Base-by-base conservation (phyloP, 64 coral and sea anemone genomes). In the Pocillopora verrucosa region DNA sequence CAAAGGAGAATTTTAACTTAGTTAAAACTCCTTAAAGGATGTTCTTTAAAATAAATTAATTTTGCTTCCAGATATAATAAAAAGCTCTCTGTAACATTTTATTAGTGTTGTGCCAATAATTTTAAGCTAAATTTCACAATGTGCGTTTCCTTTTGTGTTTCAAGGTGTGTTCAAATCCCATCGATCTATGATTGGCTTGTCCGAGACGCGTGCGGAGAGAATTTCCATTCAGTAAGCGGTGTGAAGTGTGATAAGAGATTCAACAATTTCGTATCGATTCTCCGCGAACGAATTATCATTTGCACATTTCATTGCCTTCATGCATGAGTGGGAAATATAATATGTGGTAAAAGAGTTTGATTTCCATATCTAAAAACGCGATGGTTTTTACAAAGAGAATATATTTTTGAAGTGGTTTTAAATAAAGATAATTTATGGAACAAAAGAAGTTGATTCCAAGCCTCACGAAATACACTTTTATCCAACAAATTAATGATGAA, bases 351-450 rank as follows among this genome's bases (percentile, higher is more conserved):
- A 51, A 17, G 60, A 67, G 34, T 61, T 22, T 41, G 61, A 82
- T 64, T 41, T 36, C 59, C 24, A 83, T 83, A 83, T 83, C 80
- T 41, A 83, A 45, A 83, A 68, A 83, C 37, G 7, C 19, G 59
- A 15, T 10, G 24, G 80, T 67, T 67, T 36, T 45, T 83, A 26
- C 59, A 83, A 83, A 45, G 30, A 79, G 17, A 79, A 79, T 56
- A 9, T 22, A 45, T 70, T 25, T 70, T 70, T n/a, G 2, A 83
- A 67, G 22, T 2, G 26, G 34, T 83, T 64, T 83, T 67, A 13
- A 83, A 83, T 83, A 12, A 83, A 83, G 9, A 41, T 3, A 41
- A 83, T 61, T 70, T 70, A 70, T 0, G 25, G n/a, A 11, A 24
- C 9, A 6, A 20, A 24, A 30, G 22, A 19, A 26, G 35, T 35